Evolutionary conservation across 2,113 vertebrate genomes (phyloP), one percentile per base, ranked within the genome.

Genomic region (Psittacus erithacus): DNA sequence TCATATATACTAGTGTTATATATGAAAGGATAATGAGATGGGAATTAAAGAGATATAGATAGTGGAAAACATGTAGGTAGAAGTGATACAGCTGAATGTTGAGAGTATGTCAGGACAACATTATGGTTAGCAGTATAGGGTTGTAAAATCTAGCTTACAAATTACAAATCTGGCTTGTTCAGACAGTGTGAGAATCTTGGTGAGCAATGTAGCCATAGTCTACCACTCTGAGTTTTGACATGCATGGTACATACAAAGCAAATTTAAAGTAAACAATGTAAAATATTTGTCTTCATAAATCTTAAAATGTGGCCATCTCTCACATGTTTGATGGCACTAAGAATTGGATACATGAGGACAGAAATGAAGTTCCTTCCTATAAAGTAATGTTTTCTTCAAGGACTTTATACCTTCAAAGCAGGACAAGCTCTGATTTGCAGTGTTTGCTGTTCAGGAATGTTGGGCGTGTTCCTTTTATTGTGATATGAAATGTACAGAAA

Each of bases 381-480:
- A 65, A 93, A 88, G 65, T 47, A 95, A 41, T 92, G 50, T 67
- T 95, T 95, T 95, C 69, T 95, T 94, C 47, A 59, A 75, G 49
- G 76, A 65, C 62, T 94, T 96, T 85, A 64, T 92, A n/a, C 94
- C 94, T 94, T 77, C 73, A 64, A 88, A 86, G 59, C 67, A 96
- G 60, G 87, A 92, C 96, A 97, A 96, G 96, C 96, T 97, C 77
- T 85, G 96, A 97, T 97, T 83, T 97, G 95, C 92, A 91, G 0
- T 62, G 46, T 92, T 73, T 88, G 62, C 86, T 86, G 57, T 81
- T 38, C 71, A 84, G 92, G 95, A 97, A 97, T 96, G 92, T 90
- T 94, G 96, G 93, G 93, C 33, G 81, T 95, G 93, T 91, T 91
- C 76, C 22, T 74, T 85, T 94, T 88, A 65, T 35, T 87, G 92